phyloP scores from a whole-genome alignment of 2,113 vertebrate genomes.

The Sakesphorus luctuosus region DNA sequence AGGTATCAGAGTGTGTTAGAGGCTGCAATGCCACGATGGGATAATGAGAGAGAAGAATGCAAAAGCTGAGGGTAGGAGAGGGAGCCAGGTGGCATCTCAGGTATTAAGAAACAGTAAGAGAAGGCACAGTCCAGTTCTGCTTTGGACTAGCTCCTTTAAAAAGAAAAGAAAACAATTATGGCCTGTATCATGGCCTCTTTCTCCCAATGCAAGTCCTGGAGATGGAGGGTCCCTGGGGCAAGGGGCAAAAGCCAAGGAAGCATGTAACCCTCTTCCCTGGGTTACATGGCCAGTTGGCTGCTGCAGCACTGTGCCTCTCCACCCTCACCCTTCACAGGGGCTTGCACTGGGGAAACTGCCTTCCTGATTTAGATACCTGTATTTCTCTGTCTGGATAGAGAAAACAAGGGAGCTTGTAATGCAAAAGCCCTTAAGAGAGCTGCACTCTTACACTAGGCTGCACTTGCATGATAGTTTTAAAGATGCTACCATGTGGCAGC shows the following conservation, averaged over 20 bases:
- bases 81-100: neutral
- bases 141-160: neutral
- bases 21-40: neutral
- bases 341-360: neutral
- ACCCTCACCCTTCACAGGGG: neutral
- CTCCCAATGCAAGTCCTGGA: neutral
- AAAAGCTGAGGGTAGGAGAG: neutral
- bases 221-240: neutral
- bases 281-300: accelerated
- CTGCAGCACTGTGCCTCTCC: neutral
- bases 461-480: constrained; percentile 1
- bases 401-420: neutral
- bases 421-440: neutral
- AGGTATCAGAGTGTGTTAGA: neutral
- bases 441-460: neutral
- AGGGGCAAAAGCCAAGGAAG: neutral
- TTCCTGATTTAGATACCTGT: neutral
- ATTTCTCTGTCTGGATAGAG: neutral
- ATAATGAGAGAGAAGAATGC: neutral
- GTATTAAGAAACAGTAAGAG: neutral
- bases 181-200: neutral
- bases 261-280: neutral
- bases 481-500: neutral
- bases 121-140: neutral
- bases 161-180: neutral